Conservation (phyloP, 2,797 vertebrate genomes). For the Brachymystax lenok region DNA sequence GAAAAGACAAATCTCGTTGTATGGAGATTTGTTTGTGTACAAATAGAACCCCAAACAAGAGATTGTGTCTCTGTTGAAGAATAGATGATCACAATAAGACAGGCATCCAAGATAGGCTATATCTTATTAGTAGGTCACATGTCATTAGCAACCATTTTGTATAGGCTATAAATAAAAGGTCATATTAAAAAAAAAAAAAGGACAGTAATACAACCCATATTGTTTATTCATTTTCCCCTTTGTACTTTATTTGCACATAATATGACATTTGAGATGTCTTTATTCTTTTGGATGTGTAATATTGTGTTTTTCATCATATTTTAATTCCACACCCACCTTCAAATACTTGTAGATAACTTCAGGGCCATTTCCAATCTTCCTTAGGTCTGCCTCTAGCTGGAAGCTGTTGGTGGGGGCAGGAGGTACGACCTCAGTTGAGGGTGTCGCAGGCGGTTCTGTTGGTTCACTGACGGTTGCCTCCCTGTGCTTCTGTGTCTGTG, state of each 20-base stretch:
- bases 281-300: neutral
- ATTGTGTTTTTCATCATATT: neutral
- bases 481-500: conserved; percentile 8
- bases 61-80: neutral
- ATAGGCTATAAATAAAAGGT: neutral
- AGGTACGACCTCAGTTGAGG: conserved; percentile 62
- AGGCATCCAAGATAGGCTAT: neutral
- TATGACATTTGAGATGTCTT: no score
- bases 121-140: neutral
- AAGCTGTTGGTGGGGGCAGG: conserved; percentile 85
- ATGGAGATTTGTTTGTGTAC: neutral
- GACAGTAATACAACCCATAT: neutral
- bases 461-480: neutral
- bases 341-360: conserved; percentile 86
- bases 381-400: conserved; percentile 91
- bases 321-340: conserved; percentile 74
- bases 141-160: neutral
- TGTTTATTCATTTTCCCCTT: neutral
- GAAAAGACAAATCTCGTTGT: neutral
- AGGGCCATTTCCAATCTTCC: conserved; percentile 81
- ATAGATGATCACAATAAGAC: neutral
- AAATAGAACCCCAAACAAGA: neutral
- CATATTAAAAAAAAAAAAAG: no score
- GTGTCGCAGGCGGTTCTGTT: neutral
- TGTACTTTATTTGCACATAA: no score